phyloP scores from a whole-genome alignment of 1,140 invertebrate genomes.

The Drosophila sp. region DNA sequence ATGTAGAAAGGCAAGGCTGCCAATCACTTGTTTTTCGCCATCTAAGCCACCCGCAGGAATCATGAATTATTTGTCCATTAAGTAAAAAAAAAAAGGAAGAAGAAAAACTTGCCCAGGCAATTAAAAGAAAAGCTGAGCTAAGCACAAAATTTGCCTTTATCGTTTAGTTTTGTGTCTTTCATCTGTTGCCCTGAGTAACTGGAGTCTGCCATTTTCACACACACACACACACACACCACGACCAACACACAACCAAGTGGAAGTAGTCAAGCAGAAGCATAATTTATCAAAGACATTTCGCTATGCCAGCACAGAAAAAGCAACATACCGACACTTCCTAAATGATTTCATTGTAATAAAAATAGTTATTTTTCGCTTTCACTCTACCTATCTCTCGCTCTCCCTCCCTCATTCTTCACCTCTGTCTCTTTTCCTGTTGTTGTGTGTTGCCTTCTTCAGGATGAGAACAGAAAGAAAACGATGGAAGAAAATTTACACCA shows the following conservation, averaged over 20 bases:
- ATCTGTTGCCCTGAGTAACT: conserved; percentile 49
- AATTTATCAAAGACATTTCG: conserved; percentile 74
- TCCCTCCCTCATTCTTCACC: neutral
- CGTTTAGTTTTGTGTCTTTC: conserved; percentile 27
- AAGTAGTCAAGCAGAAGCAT: conserved; percentile 31
- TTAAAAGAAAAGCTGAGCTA: conserved; percentile 49
- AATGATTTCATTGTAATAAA: conserved; percentile 75
- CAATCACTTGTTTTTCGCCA: neutral
- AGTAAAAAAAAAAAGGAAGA: neutral
- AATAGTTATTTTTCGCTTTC: conserved; percentile 57
- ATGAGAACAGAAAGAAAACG: neutral
- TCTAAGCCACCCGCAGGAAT: neutral
- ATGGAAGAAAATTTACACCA: conserved; percentile 12
- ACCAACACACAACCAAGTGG: conserved; percentile 8
- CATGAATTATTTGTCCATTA: conserved; percentile 49
- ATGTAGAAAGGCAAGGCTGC: neutral
- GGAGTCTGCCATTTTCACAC: conserved; percentile 31
- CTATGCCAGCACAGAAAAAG: conserved; percentile 36
- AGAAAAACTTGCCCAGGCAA: conserved; percentile 16
- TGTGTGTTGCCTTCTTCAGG: neutral
- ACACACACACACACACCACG: neutral
- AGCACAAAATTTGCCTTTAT: conserved; percentile 5
- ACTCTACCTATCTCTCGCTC: neutral
- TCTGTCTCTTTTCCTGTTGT: neutral
- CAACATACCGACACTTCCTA: conserved; percentile 62